Evolutionary conservation across 2,113 vertebrate genomes (phyloP), one percentile per base, ranked within the genome.

Genomic region (Gila orcuttii): DNA sequence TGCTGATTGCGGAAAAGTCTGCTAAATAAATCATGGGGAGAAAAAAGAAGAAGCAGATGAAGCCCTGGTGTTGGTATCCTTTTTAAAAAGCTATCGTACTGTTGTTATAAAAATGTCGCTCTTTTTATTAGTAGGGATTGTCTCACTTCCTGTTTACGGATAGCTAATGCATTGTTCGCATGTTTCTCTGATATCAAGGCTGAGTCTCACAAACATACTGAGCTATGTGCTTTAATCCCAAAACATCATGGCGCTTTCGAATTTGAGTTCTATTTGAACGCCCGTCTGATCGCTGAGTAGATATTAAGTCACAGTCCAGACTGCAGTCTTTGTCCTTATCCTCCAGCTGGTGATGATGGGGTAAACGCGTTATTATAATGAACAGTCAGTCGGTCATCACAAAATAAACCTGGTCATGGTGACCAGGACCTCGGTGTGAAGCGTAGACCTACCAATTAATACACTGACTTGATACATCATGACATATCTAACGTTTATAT

Each of bases 51-150:
- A 99, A 99, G 98, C 97, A 99, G 93, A 93, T 99, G 95, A 99
- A 99, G 91, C 98, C 98, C 6, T 99, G 98, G 98, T 99, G 98
- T 91, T 99, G 98, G 95, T 99, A 99, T 99, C 98, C 97, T 98
- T 98, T 89, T 31, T 68, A 9, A 33, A 19, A 42, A 73, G 17
- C 25, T 13, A 19, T 13, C 11, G 17, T n/a, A 33, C 0, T 13
- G 12, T 57, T n/a, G 50, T 39, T 39, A 0, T 6, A 6, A 5
- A 0, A 36, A 17, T 25, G 19, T 73, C 4, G 0, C 8, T 28
- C 28, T 11, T 50, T 19, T 73, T 57, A 28, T 73, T 42, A 4
- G 4, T 28, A 25, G 6, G 12, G 10, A 19, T 42, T 6, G 6
- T 7, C 47, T 39, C 31, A 83, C 66, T 83, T 83, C 81, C 81